These are phyloP conservation scores for Mormyrus lacerda DNA, from an alignment of 2,113 vertebrate species.

Conservation along the genomic window DNA sequence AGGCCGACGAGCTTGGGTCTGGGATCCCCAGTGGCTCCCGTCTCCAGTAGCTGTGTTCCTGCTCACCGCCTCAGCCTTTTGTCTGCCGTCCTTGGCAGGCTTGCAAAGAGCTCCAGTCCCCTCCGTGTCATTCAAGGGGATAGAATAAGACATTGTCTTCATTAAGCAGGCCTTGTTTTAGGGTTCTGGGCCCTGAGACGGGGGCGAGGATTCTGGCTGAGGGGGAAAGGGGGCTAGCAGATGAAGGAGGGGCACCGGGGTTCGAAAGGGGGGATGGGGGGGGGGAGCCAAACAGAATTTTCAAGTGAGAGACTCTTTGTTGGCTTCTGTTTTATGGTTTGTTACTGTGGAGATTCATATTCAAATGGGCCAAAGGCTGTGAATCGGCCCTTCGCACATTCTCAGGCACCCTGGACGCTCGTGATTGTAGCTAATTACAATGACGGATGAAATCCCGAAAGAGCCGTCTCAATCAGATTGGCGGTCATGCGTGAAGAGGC, in stretches of 20 bases:
- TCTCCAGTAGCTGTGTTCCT: constrained; percentile 27
- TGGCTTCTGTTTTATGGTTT: constrained; percentile 57
- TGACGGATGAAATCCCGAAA: constrained; percentile 72
- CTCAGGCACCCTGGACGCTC: constrained; percentile 72
- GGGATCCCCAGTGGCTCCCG: constrained; percentile 26
- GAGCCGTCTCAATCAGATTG: constrained; percentile 73
- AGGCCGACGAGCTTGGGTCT: constrained; percentile 43
- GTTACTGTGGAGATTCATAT: constrained; percentile 78
- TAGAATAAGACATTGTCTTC: constrained; percentile 81
- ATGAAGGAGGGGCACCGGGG: not conserved
- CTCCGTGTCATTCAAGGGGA: constrained; percentile 69
- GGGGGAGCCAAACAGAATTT: constrained; percentile 63
- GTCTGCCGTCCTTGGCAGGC: constrained; percentile 68
- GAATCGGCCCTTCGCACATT: constrained; percentile 75
- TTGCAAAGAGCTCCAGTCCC: constrained; percentile 68
- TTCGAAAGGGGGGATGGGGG: constrained; percentile 35
- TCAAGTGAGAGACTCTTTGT: constrained; percentile 72
- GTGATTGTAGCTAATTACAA: constrained; percentile 83
- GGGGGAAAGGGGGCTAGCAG: not conserved
- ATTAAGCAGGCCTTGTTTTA: constrained; percentile 78
- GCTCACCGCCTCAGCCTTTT: constrained; percentile 32
- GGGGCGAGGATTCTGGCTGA: constrained; percentile 41
- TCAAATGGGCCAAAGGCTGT: constrained; percentile 72
- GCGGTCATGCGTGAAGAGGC: constrained; percentile 68
- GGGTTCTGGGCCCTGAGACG: constrained; percentile 63